Conservation (phyloP, 2,113 vertebrate species). For the Scopus umbretta region DNA sequence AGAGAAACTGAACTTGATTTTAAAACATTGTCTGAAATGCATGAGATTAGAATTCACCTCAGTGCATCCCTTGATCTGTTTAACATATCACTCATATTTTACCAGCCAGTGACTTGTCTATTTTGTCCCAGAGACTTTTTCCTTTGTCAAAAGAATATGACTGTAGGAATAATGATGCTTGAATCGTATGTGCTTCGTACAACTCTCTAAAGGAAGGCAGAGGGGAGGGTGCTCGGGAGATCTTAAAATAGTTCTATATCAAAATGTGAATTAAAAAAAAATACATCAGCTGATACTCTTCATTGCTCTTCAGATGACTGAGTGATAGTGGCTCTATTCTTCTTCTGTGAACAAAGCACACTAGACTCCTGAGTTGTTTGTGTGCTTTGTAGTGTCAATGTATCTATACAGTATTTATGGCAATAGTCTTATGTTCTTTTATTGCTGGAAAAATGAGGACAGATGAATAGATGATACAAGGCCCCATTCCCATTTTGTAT, state of each 20-base stretch:
- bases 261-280: not conserved
- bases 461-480: not conserved
- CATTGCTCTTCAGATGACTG: not conserved
- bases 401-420: not conserved
- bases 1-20: not conserved
- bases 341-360: not conserved
- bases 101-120: not conserved
- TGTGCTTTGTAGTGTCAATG: not conserved
- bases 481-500: not conserved
- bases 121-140: not conserved
- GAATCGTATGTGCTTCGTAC: fast-evolving
- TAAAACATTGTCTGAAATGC: not conserved
- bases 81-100: not conserved
- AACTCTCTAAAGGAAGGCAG: not conserved
- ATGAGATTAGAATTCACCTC: not conserved
- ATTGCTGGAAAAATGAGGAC: not conserved
- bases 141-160: not conserved
- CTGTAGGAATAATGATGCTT: not conserved
- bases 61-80: not conserved
- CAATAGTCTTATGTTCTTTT: not conserved
- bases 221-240: not conserved
- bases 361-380: not conserved
- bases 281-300: not conserved
- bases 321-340: not conserved
- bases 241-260: not conserved